These are phyloP conservation scores for Poeciliopsis retropinna DNA, from an alignment of 2,113 vertebrate species.

Conservation along the genomic window DNA sequence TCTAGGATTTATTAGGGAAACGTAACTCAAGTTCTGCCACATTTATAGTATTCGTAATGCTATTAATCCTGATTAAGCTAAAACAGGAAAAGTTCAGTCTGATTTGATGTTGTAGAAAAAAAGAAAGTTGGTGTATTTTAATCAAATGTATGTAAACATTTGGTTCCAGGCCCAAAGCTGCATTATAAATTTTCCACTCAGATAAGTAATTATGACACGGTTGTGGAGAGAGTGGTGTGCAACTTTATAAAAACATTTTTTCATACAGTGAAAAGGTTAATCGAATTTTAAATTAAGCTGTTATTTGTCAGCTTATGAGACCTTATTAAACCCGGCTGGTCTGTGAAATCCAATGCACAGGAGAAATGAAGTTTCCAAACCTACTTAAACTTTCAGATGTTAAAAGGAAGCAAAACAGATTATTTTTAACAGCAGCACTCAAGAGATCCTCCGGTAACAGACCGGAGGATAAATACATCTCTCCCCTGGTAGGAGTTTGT, in stretches of 20 bases:
- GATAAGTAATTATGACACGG: background rate
- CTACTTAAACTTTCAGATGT: slow-evolving; percentile 46
- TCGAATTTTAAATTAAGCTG: slow-evolving; percentile 10
- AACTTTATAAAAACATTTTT: background rate
- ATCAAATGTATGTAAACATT: background rate
- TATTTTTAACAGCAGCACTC: slow-evolving; percentile 33
- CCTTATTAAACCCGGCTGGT: slow-evolving; percentile 35
- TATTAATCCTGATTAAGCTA: background rate
- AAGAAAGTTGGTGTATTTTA: too few species aligned
- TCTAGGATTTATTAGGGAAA: background rate
- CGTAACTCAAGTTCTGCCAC: background rate
- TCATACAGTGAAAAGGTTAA: background rate
- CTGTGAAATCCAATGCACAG: slow-evolving; percentile 12
- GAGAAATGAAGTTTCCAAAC: slow-evolving; percentile 17
- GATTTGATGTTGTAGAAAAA: background rate
- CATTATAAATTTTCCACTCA: background rate
- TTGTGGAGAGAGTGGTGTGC: background rate
- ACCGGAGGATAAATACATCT: slow-evolving; percentile 52
- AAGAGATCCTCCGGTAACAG: slow-evolving; percentile 18
- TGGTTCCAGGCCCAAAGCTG: background rate
- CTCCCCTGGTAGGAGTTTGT: slow-evolving; percentile 12
- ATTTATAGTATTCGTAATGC: too few species aligned
- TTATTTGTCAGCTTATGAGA: slow-evolving; percentile 25
- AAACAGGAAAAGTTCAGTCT: background rate
- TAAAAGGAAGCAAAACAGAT: slow-evolving; percentile 52